These are phyloP conservation scores for Plagiodera versicolora DNA, from an alignment of 2,888 invertebrate species.

Conservation along the genomic window DNA sequence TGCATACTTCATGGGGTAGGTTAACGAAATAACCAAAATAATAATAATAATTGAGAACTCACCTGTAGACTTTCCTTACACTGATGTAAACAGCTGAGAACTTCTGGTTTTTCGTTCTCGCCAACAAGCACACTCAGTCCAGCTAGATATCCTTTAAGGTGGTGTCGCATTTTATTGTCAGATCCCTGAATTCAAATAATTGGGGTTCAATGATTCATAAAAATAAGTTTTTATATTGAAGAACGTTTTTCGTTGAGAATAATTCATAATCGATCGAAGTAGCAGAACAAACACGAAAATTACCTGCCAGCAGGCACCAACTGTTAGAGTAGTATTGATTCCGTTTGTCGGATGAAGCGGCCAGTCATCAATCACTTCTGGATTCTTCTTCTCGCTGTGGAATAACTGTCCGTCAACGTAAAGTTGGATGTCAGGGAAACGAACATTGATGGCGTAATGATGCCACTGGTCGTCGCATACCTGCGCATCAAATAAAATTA, in stretches of 20 bases:
- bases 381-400: slow-evolving; percentile 71
- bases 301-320: slow-evolving; percentile 98
- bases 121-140: slow-evolving; percentile 79
- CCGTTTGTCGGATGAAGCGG: slow-evolving; percentile 95
- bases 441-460: slow-evolving; percentile 92
- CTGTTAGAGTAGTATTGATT: slow-evolving; percentile 88
- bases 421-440: slow-evolving; percentile 87
- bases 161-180: slow-evolving; percentile 88
- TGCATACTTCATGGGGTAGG: too few species aligned
- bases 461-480: slow-evolving; percentile 99
- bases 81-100: slow-evolving; percentile 75
- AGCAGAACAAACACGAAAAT: too few species aligned
- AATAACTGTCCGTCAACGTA: slow-evolving; percentile 84
- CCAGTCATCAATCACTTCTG: slow-evolving; percentile 99
- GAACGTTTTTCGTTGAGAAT: too few species aligned
- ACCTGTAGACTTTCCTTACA: slow-evolving; percentile 78
- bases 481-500: slow-evolving; percentile 46
- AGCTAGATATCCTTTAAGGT: slow-evolving; percentile 85
- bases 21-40: too few species aligned
- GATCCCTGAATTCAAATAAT: slow-evolving; percentile 60
- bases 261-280: too few species aligned
- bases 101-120: slow-evolving; percentile 72
- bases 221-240: too few species aligned
- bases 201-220: neutral
- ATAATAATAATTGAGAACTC: too few species aligned